Conservation (phyloP, 2,797 vertebrate species). For the Simalia tracyae region DNA sequence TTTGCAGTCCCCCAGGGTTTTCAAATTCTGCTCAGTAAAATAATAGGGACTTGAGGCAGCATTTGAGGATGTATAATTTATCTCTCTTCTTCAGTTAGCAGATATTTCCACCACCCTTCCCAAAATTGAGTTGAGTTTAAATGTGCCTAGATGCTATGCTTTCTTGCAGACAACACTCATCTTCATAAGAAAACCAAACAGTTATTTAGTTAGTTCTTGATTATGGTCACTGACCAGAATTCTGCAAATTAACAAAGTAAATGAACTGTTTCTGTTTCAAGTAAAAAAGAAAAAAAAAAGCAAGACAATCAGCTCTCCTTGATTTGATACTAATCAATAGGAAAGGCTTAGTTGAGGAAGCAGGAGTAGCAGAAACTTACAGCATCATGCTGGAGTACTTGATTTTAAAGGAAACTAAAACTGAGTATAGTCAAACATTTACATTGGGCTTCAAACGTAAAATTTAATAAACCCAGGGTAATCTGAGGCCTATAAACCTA, state of each 20-base stretch:
- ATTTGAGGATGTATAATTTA: not conserved
- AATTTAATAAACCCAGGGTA: not conserved
- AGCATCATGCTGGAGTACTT: not conserved
- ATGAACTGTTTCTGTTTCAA: not conserved
- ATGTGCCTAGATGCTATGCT: not conserved
- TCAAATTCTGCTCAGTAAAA: not conserved
- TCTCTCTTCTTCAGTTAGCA: not conserved
- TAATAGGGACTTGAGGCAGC: not conserved
- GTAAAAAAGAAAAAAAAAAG: not conserved
- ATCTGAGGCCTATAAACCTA: not conserved
- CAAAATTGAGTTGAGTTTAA: not conserved
- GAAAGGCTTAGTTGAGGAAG: not conserved
- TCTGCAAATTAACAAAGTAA: not conserved
- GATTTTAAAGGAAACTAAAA: not conserved
- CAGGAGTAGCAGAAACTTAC: not conserved
- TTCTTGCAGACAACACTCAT: not conserved
- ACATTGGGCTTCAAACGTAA: not conserved
- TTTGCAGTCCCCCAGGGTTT: not conserved
- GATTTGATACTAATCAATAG: not conserved
- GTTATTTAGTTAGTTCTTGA: not conserved
- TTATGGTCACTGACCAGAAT: not conserved
- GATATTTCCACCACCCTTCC: not conserved
- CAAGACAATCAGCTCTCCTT: not conserved
- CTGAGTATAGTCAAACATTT: not conserved
- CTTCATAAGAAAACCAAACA: not conserved